Base-by-base conservation (phyloP, 1,140 invertebrate genomes). In the Trichonephila clavipes region DNA sequence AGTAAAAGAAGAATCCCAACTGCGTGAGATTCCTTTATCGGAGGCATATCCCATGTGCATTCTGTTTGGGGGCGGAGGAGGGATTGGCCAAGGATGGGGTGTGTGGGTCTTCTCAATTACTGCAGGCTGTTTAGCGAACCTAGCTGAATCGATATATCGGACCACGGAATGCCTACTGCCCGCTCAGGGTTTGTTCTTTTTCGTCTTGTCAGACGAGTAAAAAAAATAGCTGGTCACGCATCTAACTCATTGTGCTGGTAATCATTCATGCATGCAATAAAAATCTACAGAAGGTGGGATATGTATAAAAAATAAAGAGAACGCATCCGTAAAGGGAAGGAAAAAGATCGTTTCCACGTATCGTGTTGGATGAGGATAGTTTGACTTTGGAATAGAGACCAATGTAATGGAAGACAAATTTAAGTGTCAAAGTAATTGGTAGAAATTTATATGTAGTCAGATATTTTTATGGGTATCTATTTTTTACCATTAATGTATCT, bases 31-130 rank as follows among this genome's bases (percentile, higher is more conserved):
- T 89, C 88, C 88, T 89, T 89, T 89, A 89, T 89, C 66, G 62
- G 61, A 59, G 59, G 88, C 88, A 51, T 89, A 72, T 69, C 88
- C 88, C 66, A 18, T 44, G 88, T 77, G 64, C 69, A 89, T 89
- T 77, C 40, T 16, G 64, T 44, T 44, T 7, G 21, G 66, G 44
- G 58, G 14, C 18, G 44, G 83, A 7, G 21, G 51, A 58, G 82
- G 83, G 83, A 51, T 58, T 59, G 83, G 64, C 66, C n/a, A 19
- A 28, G 51, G 88, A 66, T 28, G 21, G 44, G 88, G 88, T 72
- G 88, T 89, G 88, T 89, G 88, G 66, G 88, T 89, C 88, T 89
- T 89, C 88, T 89, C 88, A 89, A 89, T 89, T 89, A 89, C 88
- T 77, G 88, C 66, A 28, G 88, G 59, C 88, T 77, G 88, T 89